Percentiles rank a stretch among this genome's conserved stretches.
phyloP scores from a whole-genome alignment of 2,113 vertebrate genomes.

The Antidorcas marsupialis region DNA sequence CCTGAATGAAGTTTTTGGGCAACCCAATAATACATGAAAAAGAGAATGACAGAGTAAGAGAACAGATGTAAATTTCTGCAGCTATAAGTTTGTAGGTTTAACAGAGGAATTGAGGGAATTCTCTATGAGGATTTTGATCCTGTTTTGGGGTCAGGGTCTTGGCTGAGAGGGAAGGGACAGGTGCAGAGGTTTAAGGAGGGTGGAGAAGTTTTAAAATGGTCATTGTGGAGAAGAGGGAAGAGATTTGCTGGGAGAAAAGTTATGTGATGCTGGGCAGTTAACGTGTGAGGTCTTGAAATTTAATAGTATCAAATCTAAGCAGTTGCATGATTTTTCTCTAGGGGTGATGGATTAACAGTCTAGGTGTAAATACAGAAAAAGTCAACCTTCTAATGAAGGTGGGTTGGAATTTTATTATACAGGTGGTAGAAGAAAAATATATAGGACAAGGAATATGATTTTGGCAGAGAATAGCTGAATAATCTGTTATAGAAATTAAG shows the following conservation, averaged over 20 bases:
- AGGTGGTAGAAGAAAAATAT: background rate
- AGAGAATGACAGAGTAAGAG: background rate
- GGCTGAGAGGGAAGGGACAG: background rate
- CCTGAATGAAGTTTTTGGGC: background rate
- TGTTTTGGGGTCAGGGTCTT: background rate
- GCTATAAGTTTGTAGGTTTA: background rate
- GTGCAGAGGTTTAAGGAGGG: background rate
- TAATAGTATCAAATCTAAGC: background rate
- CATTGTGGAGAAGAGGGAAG: background rate
- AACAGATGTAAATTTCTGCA: background rate
- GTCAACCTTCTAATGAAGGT: background rate
- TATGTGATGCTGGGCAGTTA: background rate
- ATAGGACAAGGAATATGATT: background rate
- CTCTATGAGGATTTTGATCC: background rate
- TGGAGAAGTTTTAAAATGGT: background rate
- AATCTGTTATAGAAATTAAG: background rate
- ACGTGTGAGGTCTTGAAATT: background rate
- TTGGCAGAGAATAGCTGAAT: background rate
- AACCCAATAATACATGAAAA: background rate
- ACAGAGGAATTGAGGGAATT: background rate
- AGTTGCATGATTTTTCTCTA: background rate
- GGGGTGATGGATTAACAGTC: background rate
- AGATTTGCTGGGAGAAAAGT: background rate
- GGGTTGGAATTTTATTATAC: background rate
- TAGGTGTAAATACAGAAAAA: background rate